These are phyloP conservation scores for Megaceryle maxima DNA, from an alignment of 2,113 vertebrate genomes.

Conservation along the genomic window DNA sequence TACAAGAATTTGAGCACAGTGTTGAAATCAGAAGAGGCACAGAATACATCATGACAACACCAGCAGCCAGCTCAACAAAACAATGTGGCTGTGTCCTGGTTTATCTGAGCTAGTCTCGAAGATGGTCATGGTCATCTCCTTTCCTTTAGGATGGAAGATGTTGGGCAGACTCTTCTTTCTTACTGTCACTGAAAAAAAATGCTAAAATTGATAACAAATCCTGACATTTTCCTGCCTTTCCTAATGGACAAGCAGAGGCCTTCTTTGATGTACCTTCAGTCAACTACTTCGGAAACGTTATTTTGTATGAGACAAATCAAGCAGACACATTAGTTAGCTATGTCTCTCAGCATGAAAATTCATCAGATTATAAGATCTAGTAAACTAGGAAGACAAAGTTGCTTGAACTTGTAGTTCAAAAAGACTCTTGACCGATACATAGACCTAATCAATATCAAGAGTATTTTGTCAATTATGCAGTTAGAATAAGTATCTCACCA, in stretches of 20 bases:
- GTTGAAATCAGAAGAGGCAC: neutral
- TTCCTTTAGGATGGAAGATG: neutral
- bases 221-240: neutral
- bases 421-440: neutral
- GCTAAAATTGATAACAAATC: neutral
- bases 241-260: neutral
- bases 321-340: neutral
- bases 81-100: neutral
- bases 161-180: neutral
- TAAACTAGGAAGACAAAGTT: neutral
- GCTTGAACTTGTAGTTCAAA: neutral
- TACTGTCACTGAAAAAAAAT: neutral
- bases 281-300: neutral
- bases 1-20: neutral
- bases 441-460: neutral
- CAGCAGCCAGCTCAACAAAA: neutral
- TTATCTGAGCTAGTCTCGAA: neutral
- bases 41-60: too few species aligned
- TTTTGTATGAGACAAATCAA: neutral
- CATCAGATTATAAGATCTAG: neutral
- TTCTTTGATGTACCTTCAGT: neutral
- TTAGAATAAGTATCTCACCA: neutral
- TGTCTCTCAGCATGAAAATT: neutral
- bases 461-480: neutral
- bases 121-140: neutral